These are phyloP conservation scores for Thalassaphorura encarpata DNA, from an alignment of 1,140 invertebrate species.

Conservation along the genomic window DNA sequence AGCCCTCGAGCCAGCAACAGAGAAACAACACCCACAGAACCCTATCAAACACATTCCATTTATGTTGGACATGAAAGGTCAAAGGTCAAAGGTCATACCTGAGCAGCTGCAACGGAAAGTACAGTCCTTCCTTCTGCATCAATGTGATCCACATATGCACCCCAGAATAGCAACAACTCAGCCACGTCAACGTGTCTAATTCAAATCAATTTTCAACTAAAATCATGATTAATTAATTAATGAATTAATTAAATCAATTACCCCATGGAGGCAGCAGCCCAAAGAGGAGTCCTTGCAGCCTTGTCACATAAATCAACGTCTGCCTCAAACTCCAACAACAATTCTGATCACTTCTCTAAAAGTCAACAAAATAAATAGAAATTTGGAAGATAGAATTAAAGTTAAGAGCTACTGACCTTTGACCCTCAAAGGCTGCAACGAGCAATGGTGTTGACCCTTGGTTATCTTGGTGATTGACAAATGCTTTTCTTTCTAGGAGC, in stretches of 20 bases:
- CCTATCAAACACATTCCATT: slow-evolving; percentile 51
- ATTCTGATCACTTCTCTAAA: slow-evolving; percentile 62
- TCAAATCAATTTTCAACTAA: slow-evolving; percentile 62
- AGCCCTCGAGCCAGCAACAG: slow-evolving; percentile 77
- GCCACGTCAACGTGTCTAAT: slow-evolving; percentile 76
- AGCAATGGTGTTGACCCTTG: slow-evolving; percentile 87
- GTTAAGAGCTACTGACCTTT: slow-evolving; percentile 47
- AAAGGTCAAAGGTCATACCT: slow-evolving; percentile 39
- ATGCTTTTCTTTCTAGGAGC: slow-evolving; percentile 72
- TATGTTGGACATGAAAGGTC: slow-evolving; percentile 12
- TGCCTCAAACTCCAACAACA: slow-evolving; percentile 72
- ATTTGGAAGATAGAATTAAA: neutral
- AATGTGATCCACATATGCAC: slow-evolving; percentile 78
- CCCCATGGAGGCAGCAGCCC: slow-evolving; percentile 29
- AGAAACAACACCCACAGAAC: slow-evolving; percentile 67
- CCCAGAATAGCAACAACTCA: slow-evolving; percentile 71
- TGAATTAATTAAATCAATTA: neutral
- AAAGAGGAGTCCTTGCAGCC: slow-evolving; percentile 61
- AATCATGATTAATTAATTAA: neutral
- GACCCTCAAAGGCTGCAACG: slow-evolving; percentile 89
- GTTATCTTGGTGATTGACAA: slow-evolving; percentile 77
- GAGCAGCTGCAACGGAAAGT: slow-evolving; percentile 44
- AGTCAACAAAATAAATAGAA: slow-evolving; percentile 8
- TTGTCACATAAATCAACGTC: slow-evolving; percentile 75
- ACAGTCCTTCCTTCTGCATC: slow-evolving; percentile 83